Evolutionary conservation across 2,113 vertebrate species (phyloP), one percentile per base, ranked within the genome.

Genomic region (Amphilophus citrinellus): DNA sequence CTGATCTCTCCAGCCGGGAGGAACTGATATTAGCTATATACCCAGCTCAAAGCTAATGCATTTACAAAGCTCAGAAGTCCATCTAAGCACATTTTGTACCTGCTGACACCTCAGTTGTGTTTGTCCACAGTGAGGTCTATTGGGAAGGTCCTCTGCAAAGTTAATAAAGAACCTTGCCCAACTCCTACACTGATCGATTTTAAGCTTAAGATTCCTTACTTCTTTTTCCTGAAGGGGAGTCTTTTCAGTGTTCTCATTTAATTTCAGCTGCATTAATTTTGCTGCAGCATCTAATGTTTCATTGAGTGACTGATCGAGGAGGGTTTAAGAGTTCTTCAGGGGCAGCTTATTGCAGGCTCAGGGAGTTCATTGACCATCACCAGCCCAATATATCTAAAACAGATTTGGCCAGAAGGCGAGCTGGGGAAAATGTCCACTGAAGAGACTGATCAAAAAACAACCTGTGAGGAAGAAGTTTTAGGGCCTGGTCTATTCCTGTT

Each of bases 81-180:
- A 73, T 91, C 86, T 90, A 91, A 92, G 91, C 91, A 90, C 89
- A 89, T 93, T 94, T 90, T 89, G 76, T 84, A 91, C 91, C 89
- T 94, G 94, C 93, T 95, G 93, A 94, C 92, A 83, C 91, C 80
- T 93, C 86, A 88, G 83, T 90, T 93, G 93, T 93, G 90, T 94
- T 92, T 86, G 90, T 91, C 83, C 65, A 68, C 85, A 32, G 85
- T 61, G 3, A 2, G 84, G 63, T 91, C 90, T 88, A 50, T 42
- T 11, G 94, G 91, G 92, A 94, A 85, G 22, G 81, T 86, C 92
- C 86, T 84, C 83, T 60, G 87, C 80, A 93, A 94, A 94, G 91
- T 92, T 92, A 93, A 94, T 95, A 94, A 94, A 93, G 88, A 88
- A 90, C 73, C 82, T 82, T 65, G 71, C 83, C 80, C 79, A 62